phyloP scores from a whole-genome alignment of 2,888 invertebrate species.

The Xanthia togata region DNA sequence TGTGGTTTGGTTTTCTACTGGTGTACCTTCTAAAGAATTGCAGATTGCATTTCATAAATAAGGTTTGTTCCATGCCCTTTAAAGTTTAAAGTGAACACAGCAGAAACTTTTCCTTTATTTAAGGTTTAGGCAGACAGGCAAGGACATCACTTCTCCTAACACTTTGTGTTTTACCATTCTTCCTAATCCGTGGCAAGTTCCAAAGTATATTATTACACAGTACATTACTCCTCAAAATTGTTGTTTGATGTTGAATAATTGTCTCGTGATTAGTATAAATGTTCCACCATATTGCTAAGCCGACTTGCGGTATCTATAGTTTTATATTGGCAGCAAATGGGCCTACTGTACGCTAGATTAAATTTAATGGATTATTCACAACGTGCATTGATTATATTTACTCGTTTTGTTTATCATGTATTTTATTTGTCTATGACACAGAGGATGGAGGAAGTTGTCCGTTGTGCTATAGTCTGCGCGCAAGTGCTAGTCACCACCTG shows the following conservation, averaged over 20 bases:
- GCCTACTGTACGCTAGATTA: conserved; percentile 13
- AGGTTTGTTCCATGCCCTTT: neutral
- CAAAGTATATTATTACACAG: conserved; percentile 71
- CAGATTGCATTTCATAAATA: neutral
- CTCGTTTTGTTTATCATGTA: neutral
- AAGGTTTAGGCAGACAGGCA: neutral
- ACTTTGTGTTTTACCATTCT: conserved; percentile 6
- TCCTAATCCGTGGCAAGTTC: conserved; percentile 47
- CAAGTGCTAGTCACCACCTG: too few species aligned
- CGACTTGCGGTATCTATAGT: conserved; percentile 41
- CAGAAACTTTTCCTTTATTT: neutral
- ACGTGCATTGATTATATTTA: conserved; percentile 1
- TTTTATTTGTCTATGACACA: neutral
- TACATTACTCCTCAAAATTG: conserved; percentile 76
- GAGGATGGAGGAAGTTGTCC: neutral
- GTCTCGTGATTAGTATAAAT: conserved; percentile 65
- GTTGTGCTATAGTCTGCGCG: too few species aligned
- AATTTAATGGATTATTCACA: conserved; percentile 6
- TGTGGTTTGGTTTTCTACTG: neutral
- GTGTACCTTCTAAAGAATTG: neutral
- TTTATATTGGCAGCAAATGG: conserved; percentile 34
- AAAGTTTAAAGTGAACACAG: neutral
- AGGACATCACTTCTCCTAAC: neutral
- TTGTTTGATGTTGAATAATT: conserved; percentile 73
- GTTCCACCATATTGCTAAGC: conserved; percentile 48